phyloP scores from a whole-genome alignment of 2,113 vertebrate genomes.

The Strix aluco region DNA sequence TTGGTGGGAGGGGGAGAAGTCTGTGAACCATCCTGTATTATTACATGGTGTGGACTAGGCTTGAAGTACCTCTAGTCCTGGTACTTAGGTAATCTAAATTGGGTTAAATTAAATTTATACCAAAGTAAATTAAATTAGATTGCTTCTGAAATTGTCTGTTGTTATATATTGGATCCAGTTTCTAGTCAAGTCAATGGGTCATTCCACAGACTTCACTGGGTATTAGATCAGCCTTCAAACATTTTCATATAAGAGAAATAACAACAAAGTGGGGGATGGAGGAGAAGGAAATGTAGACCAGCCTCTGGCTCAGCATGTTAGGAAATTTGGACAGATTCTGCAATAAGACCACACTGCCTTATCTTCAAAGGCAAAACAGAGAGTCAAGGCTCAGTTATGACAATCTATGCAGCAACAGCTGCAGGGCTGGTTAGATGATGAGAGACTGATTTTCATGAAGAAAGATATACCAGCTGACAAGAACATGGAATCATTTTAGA shows the following conservation, averaged over 20 bases:
- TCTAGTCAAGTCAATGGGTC: not conserved
- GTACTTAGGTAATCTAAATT: not conserved
- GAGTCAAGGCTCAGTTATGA: conserved; percentile 1
- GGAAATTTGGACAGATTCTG: conserved; percentile 18
- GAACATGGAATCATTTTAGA: not conserved
- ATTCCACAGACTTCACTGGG: not conserved
- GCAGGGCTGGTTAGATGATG: conserved; percentile 38
- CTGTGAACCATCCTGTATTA: not conserved
- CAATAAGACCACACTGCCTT: not conserved
- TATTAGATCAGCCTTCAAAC: not conserved
- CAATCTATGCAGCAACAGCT: conserved; percentile 37
- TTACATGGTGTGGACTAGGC: not conserved
- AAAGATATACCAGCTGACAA: conserved; percentile 46
- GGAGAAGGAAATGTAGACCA: not conserved
- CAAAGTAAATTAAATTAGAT: not conserved
- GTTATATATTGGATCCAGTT: not conserved
- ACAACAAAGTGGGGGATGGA: not conserved
- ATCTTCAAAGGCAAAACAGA: conserved; percentile 54
- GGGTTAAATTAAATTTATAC: not conserved
- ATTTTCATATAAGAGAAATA: not conserved
- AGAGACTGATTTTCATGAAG: conserved; percentile 34
- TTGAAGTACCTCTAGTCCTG: not conserved
- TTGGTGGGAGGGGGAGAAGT: not conserved
- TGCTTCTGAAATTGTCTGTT: not conserved
- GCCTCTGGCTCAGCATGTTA: not conserved